Conservation (phyloP, 1,140 invertebrate genomes). For the Papilio polyxenes region DNA sequence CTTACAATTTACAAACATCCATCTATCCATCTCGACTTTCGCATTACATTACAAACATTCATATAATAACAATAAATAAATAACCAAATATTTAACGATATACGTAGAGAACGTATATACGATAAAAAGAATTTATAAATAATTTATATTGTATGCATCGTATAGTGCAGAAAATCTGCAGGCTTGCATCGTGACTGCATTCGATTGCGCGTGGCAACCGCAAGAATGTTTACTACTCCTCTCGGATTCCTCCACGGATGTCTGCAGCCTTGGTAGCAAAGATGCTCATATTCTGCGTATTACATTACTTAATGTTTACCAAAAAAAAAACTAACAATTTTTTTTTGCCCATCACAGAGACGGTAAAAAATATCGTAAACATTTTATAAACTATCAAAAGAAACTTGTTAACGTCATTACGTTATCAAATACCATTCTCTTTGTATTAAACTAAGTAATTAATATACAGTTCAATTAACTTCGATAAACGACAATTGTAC, state of each 20-base stretch:
- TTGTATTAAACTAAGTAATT: slow-evolving; percentile 4
- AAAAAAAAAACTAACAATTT: not conserved
- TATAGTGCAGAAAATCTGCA: not conserved
- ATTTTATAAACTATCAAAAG: not conserved
- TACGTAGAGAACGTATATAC: not conserved
- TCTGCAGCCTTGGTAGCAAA: not conserved
- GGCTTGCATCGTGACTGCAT: slow-evolving; percentile 7
- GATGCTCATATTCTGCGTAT: not conserved
- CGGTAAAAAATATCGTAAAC: not conserved
- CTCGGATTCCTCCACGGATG: not conserved
- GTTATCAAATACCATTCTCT: not conserved
- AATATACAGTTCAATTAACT: slow-evolving; percentile 13
- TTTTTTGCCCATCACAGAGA: too few species aligned
- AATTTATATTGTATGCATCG: not conserved
- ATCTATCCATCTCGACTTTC: too few species aligned
- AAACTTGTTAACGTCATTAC: not conserved
- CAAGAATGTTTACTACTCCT: slow-evolving; percentile 1
- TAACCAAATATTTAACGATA: not conserved
- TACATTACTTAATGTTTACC: not conserved
- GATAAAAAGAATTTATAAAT: not conserved
- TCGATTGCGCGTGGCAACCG: not conserved
- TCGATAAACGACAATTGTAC: not conserved
- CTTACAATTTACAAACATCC: too few species aligned
- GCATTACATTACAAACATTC: too few species aligned
- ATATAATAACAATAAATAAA: not conserved